Conservation (phyloP, 2,797 vertebrate species). For the Craterocephalus amniculus region DNA sequence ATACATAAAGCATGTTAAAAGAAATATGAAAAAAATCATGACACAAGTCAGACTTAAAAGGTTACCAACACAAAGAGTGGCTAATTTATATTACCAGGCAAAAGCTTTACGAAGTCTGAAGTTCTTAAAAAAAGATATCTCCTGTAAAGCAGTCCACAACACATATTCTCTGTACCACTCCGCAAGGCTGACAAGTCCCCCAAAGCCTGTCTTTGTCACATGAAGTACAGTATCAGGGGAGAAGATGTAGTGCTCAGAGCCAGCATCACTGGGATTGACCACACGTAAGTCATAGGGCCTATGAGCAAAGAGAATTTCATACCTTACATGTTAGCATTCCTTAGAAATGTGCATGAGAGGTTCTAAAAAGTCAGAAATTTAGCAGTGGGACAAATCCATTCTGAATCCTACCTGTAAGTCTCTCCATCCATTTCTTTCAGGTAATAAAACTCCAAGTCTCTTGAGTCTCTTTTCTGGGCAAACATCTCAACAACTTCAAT, state of each 20-base stretch:
- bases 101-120: slow-evolving; percentile 81
- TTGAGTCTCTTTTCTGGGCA: slow-evolving; percentile 56
- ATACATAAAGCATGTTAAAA: background rate
- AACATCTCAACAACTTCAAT: slow-evolving; percentile 73
- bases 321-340: background rate
- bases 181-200: slow-evolving; percentile 74
- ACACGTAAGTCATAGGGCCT: slow-evolving; percentile 87
- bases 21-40: background rate
- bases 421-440: slow-evolving; percentile 78
- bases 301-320: background rate
- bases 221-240: slow-evolving; percentile 81
- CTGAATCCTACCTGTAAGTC: slow-evolving; percentile 77
- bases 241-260: slow-evolving; percentile 86
- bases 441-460: slow-evolving; percentile 76
- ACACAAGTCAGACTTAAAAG: background rate
- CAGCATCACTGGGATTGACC: slow-evolving; percentile 71
- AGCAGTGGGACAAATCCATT: background rate
- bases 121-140: slow-evolving; percentile 82
- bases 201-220: slow-evolving; percentile 76
- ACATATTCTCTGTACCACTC: slow-evolving; percentile 83
- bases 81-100: slow-evolving; percentile 65
- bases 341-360: background rate
- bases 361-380: background rate
- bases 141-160: slow-evolving; percentile 82
- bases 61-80: background rate